Evolutionary conservation across 2,888 invertebrate species (phyloP).

Genomic region (Pammene aurita): DNA sequence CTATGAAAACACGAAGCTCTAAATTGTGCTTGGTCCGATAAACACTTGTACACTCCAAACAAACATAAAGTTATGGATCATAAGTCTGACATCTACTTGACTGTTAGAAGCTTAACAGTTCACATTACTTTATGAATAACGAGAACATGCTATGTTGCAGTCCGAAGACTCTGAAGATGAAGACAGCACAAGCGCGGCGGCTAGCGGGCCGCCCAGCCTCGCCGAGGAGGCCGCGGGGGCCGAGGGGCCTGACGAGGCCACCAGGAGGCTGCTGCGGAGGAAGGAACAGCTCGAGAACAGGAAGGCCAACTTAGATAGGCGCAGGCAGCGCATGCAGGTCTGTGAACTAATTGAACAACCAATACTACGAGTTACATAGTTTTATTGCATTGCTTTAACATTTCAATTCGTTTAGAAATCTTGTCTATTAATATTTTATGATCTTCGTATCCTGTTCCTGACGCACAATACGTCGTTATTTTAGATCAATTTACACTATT

Average conservation of each 20-base stretch:
- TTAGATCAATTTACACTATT: neutral
- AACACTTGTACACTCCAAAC: too few species aligned
- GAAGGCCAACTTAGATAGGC: slow-evolving; percentile 71
- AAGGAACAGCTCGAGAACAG: slow-evolving; percentile 75
- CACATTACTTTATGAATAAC: neutral
- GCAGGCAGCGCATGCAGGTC: slow-evolving; percentile 75
- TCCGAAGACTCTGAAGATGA: slow-evolving; percentile 73
- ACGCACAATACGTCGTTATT: neutral
- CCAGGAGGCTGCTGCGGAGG: slow-evolving; percentile 67
- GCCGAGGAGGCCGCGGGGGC: slow-evolving; percentile 81
- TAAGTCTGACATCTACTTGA: neutral
- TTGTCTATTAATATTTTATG: neutral
- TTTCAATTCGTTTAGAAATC: neutral
- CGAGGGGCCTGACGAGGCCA: slow-evolving; percentile 76
- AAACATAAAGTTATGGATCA: too few species aligned
- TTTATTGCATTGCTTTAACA: too few species aligned
- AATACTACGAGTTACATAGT: neutral
- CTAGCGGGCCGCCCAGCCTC: slow-evolving; percentile 60
- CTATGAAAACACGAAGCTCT: too few species aligned
- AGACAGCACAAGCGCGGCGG: slow-evolving; percentile 55
- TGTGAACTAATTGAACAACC: slow-evolving; percentile 19
- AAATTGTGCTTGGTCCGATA: too few species aligned
- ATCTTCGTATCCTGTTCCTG: neutral
- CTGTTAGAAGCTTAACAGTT: neutral
- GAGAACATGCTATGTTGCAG: slow-evolving; percentile 51